Conservation (phyloP, 2,888 invertebrate genomes). For the Agrotis ipsilon region DNA sequence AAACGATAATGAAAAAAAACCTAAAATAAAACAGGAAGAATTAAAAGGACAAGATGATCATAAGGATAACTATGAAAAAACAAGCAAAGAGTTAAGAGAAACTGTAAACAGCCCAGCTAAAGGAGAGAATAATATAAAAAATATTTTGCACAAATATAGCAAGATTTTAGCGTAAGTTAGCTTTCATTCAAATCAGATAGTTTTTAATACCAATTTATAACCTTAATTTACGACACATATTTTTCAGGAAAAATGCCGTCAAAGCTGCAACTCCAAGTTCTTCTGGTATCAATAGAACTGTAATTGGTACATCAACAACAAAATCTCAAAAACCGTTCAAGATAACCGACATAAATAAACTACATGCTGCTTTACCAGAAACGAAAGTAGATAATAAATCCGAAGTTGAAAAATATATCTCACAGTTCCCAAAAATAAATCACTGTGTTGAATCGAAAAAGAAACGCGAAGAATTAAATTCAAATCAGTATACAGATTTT, state of each 20-base stretch:
- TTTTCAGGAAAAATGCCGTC: constrained; percentile 63
- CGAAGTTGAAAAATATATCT: constrained; percentile 6
- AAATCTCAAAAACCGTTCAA: constrained; percentile 78
- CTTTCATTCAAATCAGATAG: not conserved
- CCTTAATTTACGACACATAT: not conserved
- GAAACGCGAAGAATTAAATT: constrained; percentile 2
- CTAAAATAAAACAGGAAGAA: not conserved
- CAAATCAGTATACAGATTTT: constrained; percentile 1
- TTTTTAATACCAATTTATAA: no score
- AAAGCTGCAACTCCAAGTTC: constrained; percentile 33
- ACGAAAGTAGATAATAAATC: constrained; percentile 56
- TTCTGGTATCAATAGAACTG: constrained; percentile 23
- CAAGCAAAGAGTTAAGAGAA: constrained; percentile 10
- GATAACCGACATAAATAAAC: constrained; percentile 79
- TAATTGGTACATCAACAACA: constrained; percentile 8
- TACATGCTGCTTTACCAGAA: constrained; percentile 70
- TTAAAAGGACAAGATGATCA: constrained; percentile 1
- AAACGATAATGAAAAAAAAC: not conserved
- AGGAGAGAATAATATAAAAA: constrained; percentile 62
- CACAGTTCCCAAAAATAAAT: not conserved
- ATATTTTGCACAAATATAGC: constrained; percentile 79
- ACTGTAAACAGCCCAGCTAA: not conserved
- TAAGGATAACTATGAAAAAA: not conserved
- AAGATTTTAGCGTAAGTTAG: constrained; percentile 72
- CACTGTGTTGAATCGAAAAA: constrained; percentile 12